These are phyloP conservation scores for Xiphias gladius DNA, from an alignment of 2,113 vertebrate genomes.

Conservation along the genomic window DNA sequence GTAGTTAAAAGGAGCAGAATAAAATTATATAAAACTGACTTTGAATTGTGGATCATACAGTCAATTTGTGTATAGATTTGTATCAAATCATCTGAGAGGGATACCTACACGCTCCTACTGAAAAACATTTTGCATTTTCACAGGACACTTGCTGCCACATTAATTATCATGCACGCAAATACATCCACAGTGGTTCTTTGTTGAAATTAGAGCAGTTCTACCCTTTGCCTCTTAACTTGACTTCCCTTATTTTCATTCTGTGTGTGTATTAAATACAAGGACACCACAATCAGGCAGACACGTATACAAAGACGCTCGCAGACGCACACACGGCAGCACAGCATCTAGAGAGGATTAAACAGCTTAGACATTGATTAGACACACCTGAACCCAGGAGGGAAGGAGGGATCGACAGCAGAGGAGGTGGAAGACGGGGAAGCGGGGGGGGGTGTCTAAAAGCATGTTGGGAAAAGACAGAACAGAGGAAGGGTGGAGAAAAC, in stretches of 20 bases:
- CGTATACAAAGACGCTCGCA: conserved; percentile 12
- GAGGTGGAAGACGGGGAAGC: not conserved
- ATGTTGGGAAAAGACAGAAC: conserved; percentile 48
- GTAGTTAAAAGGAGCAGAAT: too few species aligned
- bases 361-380: conserved; percentile 75
- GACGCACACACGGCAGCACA: conserved; percentile 27
- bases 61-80: not conserved
- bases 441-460: conserved; percentile 32
- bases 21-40: not conserved
- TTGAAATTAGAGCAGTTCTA: conserved; percentile 8
- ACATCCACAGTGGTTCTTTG: conserved; percentile 14
- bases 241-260: conserved; percentile 49
- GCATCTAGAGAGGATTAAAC: conserved; percentile 66
- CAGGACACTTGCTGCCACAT: conserved; percentile 32
- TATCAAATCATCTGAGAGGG: not conserved
- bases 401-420: conserved; percentile 41
- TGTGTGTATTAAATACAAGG: conserved; percentile 60
- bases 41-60: not conserved
- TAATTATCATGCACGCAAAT: conserved; percentile 35
- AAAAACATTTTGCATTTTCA: conserved; percentile 31
- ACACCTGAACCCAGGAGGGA: conserved; percentile 67
- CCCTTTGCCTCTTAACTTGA: conserved; percentile 41
- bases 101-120: not conserved
- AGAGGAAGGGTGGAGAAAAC: conserved; percentile 53
- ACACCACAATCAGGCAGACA: conserved; percentile 46